phyloP scores from a whole-genome alignment of 2,888 invertebrate species.

The Nebria salina region DNA sequence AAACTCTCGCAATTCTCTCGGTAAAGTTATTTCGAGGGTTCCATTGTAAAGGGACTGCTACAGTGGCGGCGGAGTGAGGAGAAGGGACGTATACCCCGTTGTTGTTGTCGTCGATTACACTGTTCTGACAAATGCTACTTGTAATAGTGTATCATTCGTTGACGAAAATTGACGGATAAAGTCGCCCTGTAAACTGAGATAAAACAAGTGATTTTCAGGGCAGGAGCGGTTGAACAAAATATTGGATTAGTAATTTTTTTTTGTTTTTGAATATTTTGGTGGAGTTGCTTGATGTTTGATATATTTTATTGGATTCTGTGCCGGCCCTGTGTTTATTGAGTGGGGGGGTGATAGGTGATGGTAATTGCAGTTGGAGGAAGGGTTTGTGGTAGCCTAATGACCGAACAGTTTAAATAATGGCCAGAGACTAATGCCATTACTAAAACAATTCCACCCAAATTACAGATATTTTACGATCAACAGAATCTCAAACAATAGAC shows the following conservation, averaged over 20 bases:
- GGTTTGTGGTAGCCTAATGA: conserved; percentile 4
- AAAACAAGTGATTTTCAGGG: neutral
- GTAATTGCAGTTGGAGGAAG: neutral
- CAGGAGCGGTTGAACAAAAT: neutral
- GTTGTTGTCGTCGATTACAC: neutral
- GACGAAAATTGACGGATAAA: neutral
- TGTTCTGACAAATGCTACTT: neutral
- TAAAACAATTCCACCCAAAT: conserved; percentile 31
- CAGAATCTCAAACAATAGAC: conserved; percentile 35
- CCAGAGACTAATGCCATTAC: conserved; percentile 14
- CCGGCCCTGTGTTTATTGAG: neutral
- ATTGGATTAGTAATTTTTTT: neutral
- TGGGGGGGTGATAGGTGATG: neutral
- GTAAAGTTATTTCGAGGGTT: conserved; percentile 24
- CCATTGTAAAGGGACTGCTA: neutral
- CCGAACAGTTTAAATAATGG: conserved; percentile 12
- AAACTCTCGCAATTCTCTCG: conserved; percentile 17
- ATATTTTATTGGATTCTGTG: too few species aligned
- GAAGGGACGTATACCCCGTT: neutral
- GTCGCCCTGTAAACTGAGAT: neutral
- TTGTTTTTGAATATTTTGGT: neutral
- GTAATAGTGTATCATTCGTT: neutral
- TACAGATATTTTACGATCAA: conserved; percentile 38
- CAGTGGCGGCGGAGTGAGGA: neutral
- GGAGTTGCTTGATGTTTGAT: neutral